Conservation (phyloP, 2,888 invertebrate genomes). For the Junonia oenone region DNA sequence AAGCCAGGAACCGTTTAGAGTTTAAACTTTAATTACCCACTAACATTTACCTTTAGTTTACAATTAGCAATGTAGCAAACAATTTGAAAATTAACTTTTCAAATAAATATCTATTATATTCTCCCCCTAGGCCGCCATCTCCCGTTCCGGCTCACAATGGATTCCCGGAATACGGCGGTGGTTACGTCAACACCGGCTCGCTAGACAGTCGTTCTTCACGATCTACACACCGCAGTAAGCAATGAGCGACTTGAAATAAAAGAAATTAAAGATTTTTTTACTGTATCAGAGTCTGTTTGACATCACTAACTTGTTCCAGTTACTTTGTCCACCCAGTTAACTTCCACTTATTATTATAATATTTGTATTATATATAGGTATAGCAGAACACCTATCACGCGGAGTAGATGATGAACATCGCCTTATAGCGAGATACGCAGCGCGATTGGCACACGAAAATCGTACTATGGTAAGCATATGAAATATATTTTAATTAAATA, state of each 20-base stretch:
- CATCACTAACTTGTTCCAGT: no score
- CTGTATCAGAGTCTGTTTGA: no score
- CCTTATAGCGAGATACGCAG: constrained; percentile 97
- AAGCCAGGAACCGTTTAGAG: no score
- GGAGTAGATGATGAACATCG: constrained; percentile 95
- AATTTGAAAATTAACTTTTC: no score
- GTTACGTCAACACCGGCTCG: constrained; percentile 88
- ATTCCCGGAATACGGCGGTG: constrained; percentile 86
- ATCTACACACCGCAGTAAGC: constrained; percentile 68
- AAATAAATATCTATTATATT: neutral
- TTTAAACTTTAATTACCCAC: no score
- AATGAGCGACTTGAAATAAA: no score
- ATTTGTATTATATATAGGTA: constrained; percentile 36
- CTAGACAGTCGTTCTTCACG: constrained; percentile 83
- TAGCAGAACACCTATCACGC: constrained; percentile 72
- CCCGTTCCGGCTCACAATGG: constrained; percentile 96
- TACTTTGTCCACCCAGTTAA: no score
- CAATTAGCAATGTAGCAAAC: no score
- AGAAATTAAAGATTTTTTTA: no score
- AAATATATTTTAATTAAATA: no score
- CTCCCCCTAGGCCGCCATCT: constrained; percentile 87
- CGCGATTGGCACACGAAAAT: constrained; percentile 94
- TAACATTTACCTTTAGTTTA: no score
- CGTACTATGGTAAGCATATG: constrained; percentile 87
- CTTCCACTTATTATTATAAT: neutral